Percentiles rank a stretch among this genome's conserved stretches.
phyloP scores from a whole-genome alignment of 2,888 invertebrate genomes.

The Apotomis turbidana region DNA sequence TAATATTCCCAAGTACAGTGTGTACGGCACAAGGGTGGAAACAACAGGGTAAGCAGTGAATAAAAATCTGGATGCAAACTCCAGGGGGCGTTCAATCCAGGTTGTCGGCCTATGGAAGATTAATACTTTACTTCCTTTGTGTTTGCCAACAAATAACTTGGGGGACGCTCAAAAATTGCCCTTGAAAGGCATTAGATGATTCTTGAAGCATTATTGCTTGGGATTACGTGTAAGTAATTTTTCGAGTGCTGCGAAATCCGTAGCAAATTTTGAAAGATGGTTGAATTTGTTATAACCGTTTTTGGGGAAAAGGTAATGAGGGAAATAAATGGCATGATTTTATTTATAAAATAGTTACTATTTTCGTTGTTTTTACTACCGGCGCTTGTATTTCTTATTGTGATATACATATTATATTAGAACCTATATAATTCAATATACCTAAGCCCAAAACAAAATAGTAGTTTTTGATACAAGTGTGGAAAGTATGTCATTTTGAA shows the following conservation, averaged over 20 bases:
- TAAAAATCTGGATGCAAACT: conserved; percentile 73
- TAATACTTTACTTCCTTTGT: conserved; percentile 77
- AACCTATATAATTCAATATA: too few relatives aligned
- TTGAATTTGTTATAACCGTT: background rate
- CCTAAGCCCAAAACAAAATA: too few relatives aligned
- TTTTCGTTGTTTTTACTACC: too few relatives aligned
- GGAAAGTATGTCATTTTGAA: too few relatives aligned
- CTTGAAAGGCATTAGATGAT: conserved; percentile 48
- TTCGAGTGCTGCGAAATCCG: conserved; percentile 26
- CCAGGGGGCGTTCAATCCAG: conserved; percentile 66
- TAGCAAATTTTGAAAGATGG: conserved; percentile 24
- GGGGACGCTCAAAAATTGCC: conserved; percentile 53
- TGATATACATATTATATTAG: too few relatives aligned
- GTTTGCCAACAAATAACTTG: conserved; percentile 64
- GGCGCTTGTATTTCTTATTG: too few relatives aligned
- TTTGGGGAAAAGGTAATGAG: too few relatives aligned
- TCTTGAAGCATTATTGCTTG: conserved; percentile 68
- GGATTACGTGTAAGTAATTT: conserved; percentile 52
- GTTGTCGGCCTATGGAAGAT: conserved; percentile 75
- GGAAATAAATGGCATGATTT: too few relatives aligned
- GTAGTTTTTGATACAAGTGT: too few relatives aligned
- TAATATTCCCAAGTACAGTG: conserved; percentile 31
- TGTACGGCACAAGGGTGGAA: conserved; percentile 38
- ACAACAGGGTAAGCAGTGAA: conserved; percentile 44
- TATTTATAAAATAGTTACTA: too few relatives aligned